Percentiles rank a stretch among this genome's conserved stretches.
Conservation (phyloP, 2,888 invertebrate species). For the Chouioia cunea region DNA sequence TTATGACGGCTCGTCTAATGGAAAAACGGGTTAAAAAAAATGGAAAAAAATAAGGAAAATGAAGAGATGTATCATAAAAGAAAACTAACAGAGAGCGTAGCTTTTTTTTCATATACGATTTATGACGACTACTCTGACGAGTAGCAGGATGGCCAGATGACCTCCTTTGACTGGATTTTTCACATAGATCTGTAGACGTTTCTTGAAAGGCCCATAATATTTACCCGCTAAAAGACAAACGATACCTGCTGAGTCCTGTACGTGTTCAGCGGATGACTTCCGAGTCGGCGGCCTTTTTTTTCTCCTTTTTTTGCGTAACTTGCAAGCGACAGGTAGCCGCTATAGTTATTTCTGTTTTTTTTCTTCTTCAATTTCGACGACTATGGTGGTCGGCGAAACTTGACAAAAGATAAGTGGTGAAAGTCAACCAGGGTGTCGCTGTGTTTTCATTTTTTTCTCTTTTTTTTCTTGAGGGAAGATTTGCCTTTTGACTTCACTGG, state of each 20-base stretch:
- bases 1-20: slow-evolving; percentile 51
- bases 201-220: slow-evolving; percentile 26
- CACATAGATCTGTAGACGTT: too few species aligned
- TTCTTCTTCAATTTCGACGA: not conserved
- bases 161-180: too few species aligned
- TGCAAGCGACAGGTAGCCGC: not conserved
- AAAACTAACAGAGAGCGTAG: not conserved
- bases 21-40: slow-evolving; percentile 53
- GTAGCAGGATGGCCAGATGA: not conserved
- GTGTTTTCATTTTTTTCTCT: slow-evolving; percentile 21
- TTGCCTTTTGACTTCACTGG: slow-evolving; percentile 22
- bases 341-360: slow-evolving; percentile 13
- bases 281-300: not conserved
- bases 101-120: not conserved
- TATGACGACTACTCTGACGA: slow-evolving; percentile 8
- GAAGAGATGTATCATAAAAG: slow-evolving; percentile 27
- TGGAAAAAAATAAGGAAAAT: slow-evolving; percentile 41
- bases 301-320: not conserved
- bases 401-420: slow-evolving; percentile 42
- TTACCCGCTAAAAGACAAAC: slow-evolving; percentile 34
- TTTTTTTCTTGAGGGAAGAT: not conserved
- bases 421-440: slow-evolving; percentile 40
- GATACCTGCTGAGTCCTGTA: slow-evolving; percentile 25
- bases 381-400: slow-evolving; percentile 9
- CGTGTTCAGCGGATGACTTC: slow-evolving; percentile 1